Evolutionary conservation across 2,113 vertebrate species (phyloP).

Genomic region (Apteryx mantelli): DNA sequence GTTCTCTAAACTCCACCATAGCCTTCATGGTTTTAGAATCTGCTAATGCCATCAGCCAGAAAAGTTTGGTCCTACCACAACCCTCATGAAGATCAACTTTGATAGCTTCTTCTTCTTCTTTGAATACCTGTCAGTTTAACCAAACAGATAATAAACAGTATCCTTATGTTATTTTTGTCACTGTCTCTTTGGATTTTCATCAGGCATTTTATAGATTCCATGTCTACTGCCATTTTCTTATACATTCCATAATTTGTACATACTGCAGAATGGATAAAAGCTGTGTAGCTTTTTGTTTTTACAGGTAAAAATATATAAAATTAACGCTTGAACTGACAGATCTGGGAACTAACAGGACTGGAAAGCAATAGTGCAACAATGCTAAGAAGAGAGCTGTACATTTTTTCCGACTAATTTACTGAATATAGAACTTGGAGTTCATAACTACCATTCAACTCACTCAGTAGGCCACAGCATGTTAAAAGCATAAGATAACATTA

Average conservation of each 20-base stretch:
- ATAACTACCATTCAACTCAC: background rate
- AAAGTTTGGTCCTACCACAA: constrained; percentile 97
- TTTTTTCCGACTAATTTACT: background rate
- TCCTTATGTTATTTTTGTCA: background rate
- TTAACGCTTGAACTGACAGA: background rate
- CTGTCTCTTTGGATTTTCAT: background rate
- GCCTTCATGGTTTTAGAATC: constrained; percentile 99
- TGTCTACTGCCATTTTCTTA: background rate
- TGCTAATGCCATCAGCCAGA: constrained; percentile 98
- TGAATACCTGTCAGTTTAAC: constrained; percentile 88
- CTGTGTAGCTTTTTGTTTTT: background rate
- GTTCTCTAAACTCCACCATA: constrained; percentile 99
- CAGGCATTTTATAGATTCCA: background rate
- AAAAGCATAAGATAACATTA: background rate
- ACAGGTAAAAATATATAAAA: background rate
- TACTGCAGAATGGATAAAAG: background rate
- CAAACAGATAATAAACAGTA: background rate
- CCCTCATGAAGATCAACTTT: constrained; percentile 99
- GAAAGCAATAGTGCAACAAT: background rate
- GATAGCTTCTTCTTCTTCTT: constrained; percentile 99
- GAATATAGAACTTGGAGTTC: background rate
- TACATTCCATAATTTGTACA: background rate
- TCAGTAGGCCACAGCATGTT: background rate
- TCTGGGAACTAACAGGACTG: background rate
- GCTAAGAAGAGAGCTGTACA: background rate